Evolutionary conservation across 2,888 invertebrate species (phyloP).

Genomic region (Iphiclides podalirius): DNA sequence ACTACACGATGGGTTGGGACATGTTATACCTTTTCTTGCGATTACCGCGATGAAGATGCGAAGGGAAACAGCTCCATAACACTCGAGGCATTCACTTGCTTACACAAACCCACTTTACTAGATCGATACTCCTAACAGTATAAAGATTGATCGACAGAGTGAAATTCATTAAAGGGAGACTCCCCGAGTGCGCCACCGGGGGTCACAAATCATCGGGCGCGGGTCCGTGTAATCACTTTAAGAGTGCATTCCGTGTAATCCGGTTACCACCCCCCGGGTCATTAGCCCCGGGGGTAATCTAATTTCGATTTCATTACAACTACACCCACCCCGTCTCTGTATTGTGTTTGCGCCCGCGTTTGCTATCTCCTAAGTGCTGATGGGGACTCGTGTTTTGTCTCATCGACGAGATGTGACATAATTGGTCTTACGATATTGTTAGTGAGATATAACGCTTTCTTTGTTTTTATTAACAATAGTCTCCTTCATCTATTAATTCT

Average conservation of each 20-base stretch:
- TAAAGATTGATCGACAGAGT: neutral
- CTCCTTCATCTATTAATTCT: no score
- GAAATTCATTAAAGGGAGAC: conserved; percentile 18
- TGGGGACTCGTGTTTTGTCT: conserved; percentile 21
- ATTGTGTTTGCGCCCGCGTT: conserved; percentile 4
- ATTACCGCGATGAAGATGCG: no score
- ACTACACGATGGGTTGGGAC: no score
- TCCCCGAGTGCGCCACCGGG: conserved; percentile 36
- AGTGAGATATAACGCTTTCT: no score
- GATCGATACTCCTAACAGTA: no score
- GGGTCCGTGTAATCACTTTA: conserved; percentile 37
- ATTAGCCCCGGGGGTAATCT: conserved; percentile 36
- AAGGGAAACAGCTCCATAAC: no score
- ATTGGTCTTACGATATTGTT: neutral
- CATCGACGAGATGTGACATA: conserved; percentile 1
- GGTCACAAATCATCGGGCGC: conserved; percentile 52
- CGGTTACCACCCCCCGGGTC: conserved; percentile 35
- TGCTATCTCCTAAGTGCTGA: conserved; percentile 12
- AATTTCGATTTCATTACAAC: conserved; percentile 39
- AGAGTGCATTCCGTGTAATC: conserved; percentile 34
- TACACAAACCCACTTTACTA: no score
- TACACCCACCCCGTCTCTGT: conserved; percentile 25
- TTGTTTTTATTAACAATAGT: no score
- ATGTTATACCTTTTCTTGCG: no score
- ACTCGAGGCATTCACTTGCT: no score